Conservation (phyloP, 2,888 invertebrate species). For the Neoascia interrupta region DNA sequence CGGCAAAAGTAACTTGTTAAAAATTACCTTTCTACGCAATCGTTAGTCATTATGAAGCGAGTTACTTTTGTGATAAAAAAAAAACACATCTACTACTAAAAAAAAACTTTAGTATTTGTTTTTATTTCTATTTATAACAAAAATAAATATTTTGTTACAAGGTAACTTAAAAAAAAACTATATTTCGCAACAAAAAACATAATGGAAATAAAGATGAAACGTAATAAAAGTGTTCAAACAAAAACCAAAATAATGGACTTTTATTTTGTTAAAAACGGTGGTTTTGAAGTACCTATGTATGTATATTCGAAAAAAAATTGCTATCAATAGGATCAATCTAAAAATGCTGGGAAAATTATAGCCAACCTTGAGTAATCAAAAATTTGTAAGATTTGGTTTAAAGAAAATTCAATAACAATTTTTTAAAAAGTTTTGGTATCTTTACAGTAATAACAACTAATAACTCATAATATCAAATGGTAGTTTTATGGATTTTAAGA, state of each 20-base stretch:
- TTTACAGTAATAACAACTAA: too few species aligned
- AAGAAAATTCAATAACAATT: too few species aligned
- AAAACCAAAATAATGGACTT: not conserved
- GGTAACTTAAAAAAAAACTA: constrained; percentile 5
- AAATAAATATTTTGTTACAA: constrained; percentile 9
- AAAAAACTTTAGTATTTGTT: constrained; percentile 32
- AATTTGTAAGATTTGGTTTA: too few species aligned
- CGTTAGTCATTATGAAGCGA: constrained; percentile 14
- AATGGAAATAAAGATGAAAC: constrained; percentile 62
- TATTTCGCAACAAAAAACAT: constrained; percentile 18
- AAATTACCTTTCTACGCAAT: not conserved
- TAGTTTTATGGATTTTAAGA: too few species aligned
- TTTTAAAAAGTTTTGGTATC: too few species aligned
- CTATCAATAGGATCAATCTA: too few species aligned
- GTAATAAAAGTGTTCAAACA: constrained; percentile 41
- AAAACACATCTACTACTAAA: constrained; percentile 34
- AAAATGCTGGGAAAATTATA: too few species aligned
- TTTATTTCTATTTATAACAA: constrained; percentile 47
- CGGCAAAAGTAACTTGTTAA: constrained; percentile 45
- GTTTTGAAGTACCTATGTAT: too few species aligned
- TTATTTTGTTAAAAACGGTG: not conserved
- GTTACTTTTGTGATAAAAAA: constrained; percentile 46
- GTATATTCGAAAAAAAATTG: too few species aligned
- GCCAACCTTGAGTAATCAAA: too few species aligned
- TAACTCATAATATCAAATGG: too few species aligned